A percentile compares a stretch with the other conserved stretches of the same genome.
phyloP scores from a whole-genome alignment of 2,888 invertebrate species.

The Sisyra nigra region DNA sequence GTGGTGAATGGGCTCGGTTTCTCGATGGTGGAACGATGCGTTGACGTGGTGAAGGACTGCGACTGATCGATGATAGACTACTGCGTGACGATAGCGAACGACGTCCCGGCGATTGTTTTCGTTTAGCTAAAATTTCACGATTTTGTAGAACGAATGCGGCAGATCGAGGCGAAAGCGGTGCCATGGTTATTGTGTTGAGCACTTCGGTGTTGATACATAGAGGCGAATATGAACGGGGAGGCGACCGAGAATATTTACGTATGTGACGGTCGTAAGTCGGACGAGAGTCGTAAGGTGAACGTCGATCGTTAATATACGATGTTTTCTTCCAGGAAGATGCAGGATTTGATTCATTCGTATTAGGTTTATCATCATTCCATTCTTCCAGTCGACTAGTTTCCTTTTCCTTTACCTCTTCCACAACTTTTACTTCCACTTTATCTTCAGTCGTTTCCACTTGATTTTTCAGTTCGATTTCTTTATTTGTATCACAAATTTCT shows the following conservation, averaged over 20 bases:
- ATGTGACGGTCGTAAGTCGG: background rate
- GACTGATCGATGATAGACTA: conserved; percentile 18
- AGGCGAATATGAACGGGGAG: conserved; percentile 20
- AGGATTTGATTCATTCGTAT: no score
- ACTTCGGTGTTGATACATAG: conserved; percentile 21
- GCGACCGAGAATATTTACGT: conserved; percentile 12
- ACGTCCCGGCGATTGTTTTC: conserved; percentile 21
- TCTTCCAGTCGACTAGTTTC: no score
- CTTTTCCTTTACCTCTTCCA: background rate
- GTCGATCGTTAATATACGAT: background rate
- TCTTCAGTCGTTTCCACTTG: background rate
- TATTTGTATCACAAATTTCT: conserved; percentile 1
- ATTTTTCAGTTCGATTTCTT: conserved; percentile 2
- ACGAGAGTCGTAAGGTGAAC: background rate
- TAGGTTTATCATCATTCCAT: no score
- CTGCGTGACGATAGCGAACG: conserved; percentile 26
- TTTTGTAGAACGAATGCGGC: conserved; percentile 28
- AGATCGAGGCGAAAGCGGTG: conserved; percentile 26
- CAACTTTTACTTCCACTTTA: background rate
- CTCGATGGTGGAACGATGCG: conserved; percentile 15
- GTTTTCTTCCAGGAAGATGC: no score
- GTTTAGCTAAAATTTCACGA: conserved; percentile 25
- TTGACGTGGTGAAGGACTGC: conserved; percentile 16
- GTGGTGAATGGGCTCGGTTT: conserved; percentile 16
- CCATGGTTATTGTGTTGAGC: conserved; percentile 19